Evolutionary conservation across 2,113 vertebrate species (phyloP), one percentile per base, ranked within the genome.

Genomic region (Cavia porcellus): DNA sequence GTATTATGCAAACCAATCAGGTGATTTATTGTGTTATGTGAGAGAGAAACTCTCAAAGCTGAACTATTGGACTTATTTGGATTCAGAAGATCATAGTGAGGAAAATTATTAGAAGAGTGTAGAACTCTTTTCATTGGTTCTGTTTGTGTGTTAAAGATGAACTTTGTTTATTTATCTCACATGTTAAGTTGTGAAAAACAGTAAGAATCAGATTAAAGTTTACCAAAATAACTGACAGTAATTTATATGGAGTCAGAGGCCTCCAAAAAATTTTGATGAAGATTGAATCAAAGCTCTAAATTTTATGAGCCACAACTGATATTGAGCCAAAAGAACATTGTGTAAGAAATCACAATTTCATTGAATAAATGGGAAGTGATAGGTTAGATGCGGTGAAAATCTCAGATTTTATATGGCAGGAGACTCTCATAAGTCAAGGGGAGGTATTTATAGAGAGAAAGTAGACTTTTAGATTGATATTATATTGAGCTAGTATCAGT

Each of bases 161-260:
- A 19, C 7, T 86, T 42, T 22, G 25, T 61, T 25, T 55, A 24
- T 72, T 95, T 88, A 25, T 68, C 35, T 59, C 8, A n/a, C 42
- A 85, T 95, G 45, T 82, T 79, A 55, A 85, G 17, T 47, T 93
- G 75, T 89, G n/a, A 50, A 89, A 92, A 93, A 90, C 81, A 84
- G 9, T 89, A 61, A 62, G 17, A 92, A 72, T 86, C 59, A 38
- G 59, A 32, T 74, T 83, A 59, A 89, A 84, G 35, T 87, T 88
- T 93, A 90, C 64, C 59, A 96, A 86, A 89, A 83, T 82, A 89
- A 94, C 89, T 64, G 82, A 57, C 7, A 64, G 74, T 72, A 70
- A 77, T 86, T 92, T 95, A 68, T 61, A 38, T 74, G 45, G 30
- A 95, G 68, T 24, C 68, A n/a, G 92, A 95, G 74, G 15, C 61